Conservation (phyloP, 2,888 invertebrate species). For the Gisinianus flammeolus region DNA sequence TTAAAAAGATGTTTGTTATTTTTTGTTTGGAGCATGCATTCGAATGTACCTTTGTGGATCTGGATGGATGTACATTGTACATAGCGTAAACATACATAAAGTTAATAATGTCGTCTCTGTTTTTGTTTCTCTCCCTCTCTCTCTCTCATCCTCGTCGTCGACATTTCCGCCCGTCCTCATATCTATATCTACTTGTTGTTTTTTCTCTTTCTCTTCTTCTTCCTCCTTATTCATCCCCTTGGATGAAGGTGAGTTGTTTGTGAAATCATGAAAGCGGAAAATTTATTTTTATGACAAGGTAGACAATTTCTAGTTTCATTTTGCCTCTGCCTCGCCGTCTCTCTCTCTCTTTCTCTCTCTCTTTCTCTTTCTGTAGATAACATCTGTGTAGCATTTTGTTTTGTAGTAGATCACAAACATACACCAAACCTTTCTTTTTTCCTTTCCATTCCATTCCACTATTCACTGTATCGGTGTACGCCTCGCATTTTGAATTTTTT, state of each 20-base stretch:
- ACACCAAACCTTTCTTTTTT: background rate
- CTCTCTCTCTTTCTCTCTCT: conserved; percentile 9
- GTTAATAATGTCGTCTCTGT: conserved; percentile 15
- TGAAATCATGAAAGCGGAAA: conserved; percentile 28
- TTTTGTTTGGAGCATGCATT: background rate
- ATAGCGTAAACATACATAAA: conserved; percentile 9
- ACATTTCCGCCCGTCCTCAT: too few relatives aligned
- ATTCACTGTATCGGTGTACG: background rate
- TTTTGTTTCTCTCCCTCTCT: background rate
- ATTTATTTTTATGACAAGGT: conserved; percentile 28
- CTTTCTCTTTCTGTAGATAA: too few relatives aligned
- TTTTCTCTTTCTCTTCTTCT: conserved; percentile 9
- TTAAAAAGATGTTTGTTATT: conserved; percentile 26
- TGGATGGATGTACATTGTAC: too few relatives aligned
- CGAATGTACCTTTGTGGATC: background rate
- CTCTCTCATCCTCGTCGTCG: background rate
- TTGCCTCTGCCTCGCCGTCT: background rate
- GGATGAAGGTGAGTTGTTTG: conserved; percentile 10
- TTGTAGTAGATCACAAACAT: too few relatives aligned
- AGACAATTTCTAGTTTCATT: background rate
- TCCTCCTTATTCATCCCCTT: background rate
- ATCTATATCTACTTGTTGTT: background rate
- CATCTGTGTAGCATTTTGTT: too few relatives aligned
- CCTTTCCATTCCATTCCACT: background rate
- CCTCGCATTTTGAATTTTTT: background rate